phyloP scores from a whole-genome alignment of 2,888 invertebrate species.

The Tetropium fuscum region DNA sequence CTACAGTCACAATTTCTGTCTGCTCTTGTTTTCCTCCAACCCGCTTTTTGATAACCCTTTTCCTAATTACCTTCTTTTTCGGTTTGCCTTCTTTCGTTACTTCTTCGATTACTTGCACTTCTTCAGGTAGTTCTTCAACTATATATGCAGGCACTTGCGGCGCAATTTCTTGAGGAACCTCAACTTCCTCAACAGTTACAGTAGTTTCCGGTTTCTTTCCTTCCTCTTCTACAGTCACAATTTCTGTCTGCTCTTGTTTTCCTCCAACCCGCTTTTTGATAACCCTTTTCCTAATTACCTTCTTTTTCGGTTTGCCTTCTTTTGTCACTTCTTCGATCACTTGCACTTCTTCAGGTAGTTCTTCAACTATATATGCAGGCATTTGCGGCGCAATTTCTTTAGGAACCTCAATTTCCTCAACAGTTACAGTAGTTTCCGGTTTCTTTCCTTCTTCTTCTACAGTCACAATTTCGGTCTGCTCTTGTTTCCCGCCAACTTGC shows the following conservation, averaged over 20 bases:
- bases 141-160: constrained; percentile 2
- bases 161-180: constrained; percentile 48
- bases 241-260: constrained; percentile 53
- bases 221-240: constrained; percentile 60
- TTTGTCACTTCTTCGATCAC: constrained; percentile 56
- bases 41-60: constrained; percentile 63
- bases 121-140: constrained; percentile 42
- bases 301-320: constrained; percentile 53
- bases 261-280: constrained; percentile 54
- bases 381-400: constrained; percentile 26
- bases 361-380: constrained; percentile 39
- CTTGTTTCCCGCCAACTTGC: constrained; percentile 53
- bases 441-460: constrained; percentile 40
- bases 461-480: constrained; percentile 44
- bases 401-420: constrained; percentile 8
- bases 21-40: constrained; percentile 57
- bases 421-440: constrained; percentile 60
- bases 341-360: constrained; percentile 51
- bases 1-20: constrained; percentile 54
- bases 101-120: constrained; percentile 46
- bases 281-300: constrained; percentile 55
- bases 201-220: constrained; percentile 54
- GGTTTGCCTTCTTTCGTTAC: constrained; percentile 36
- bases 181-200: constrained; percentile 42
- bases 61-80: constrained; percentile 47